phyloP scores from a whole-genome alignment of 30 jellyfish, hydroid and myxozoan species.

The Cassiopea andromeda region DNA sequence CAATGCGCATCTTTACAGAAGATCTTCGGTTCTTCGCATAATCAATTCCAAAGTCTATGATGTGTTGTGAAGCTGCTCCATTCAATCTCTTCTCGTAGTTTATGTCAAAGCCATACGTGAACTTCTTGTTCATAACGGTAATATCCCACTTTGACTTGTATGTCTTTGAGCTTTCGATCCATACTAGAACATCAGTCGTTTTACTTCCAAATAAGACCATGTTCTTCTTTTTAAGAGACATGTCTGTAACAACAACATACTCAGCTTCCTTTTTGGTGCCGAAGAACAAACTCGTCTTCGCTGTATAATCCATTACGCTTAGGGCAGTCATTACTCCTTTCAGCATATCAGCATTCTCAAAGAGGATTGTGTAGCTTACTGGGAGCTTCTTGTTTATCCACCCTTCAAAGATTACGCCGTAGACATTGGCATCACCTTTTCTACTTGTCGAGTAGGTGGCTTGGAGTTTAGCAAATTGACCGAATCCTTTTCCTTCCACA shows the following conservation, averaged over 20 bases:
- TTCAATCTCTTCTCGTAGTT: slow-evolving; percentile 69
- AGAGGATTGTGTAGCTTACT: slow-evolving; percentile 48
- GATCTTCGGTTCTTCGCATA: slow-evolving; percentile 72
- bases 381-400: slow-evolving; percentile 79
- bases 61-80: slow-evolving; percentile 59
- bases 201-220: slow-evolving; percentile 53
- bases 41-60: slow-evolving; percentile 63
- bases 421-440: slow-evolving; percentile 31
- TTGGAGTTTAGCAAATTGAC: slow-evolving; percentile 55
- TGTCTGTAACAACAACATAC: slow-evolving; percentile 49
- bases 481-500: slow-evolving; percentile 58
- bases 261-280: slow-evolving; percentile 24
- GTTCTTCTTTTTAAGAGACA: slow-evolving; percentile 44
- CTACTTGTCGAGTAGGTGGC: slow-evolving; percentile 63
- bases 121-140: slow-evolving; percentile 77
- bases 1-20: slow-evolving; percentile 62
- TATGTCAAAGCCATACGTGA: slow-evolving; percentile 88
- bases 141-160: slow-evolving; percentile 62
- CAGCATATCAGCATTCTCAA: slow-evolving; percentile 47
- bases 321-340: slow-evolving; percentile 47
- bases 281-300: slow-evolving; percentile 32
- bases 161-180: slow-evolving; percentile 58
- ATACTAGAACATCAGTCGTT: slow-evolving; percentile 44
- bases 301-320: slow-evolving; percentile 53
- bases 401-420: slow-evolving; percentile 76